These are phyloP conservation scores for Centruroides vittatus DNA, from an alignment of 1,140 invertebrate species.

Conservation along the genomic window DNA sequence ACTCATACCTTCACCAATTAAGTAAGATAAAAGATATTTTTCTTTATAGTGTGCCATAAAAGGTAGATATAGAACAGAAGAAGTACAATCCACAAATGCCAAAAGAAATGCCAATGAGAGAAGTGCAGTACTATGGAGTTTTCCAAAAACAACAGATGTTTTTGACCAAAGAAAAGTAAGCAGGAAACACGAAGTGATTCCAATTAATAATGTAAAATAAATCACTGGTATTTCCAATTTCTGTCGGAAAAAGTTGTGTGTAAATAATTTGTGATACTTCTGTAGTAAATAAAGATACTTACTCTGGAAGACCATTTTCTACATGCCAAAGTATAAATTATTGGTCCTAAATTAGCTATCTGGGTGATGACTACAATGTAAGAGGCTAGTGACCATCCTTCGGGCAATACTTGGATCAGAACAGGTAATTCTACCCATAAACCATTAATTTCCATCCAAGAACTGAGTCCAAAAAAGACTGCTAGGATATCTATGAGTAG, in stretches of 20 bases:
- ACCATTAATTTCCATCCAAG: constrained; percentile 81
- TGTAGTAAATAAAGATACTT: no score
- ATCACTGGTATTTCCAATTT: constrained; percentile 44
- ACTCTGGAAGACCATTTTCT: no score
- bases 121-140: constrained; percentile 51
- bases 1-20: constrained; percentile 65
- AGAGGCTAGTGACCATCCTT: constrained; percentile 74
- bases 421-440: constrained; percentile 79
- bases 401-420: constrained; percentile 61
- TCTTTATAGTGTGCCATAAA: constrained; percentile 66
- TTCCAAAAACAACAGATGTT: constrained; percentile 41
- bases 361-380: constrained; percentile 66
- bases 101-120: constrained; percentile 61
- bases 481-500: constrained; percentile 43
- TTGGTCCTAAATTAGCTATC: constrained; percentile 72
- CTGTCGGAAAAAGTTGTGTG: neutral
- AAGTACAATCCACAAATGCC: constrained; percentile 78
- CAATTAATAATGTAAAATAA: constrained; percentile 47
- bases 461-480: constrained; percentile 64
- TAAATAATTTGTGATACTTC: neutral
- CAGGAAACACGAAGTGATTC: constrained; percentile 45
- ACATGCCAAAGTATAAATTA: constrained; percentile 40
- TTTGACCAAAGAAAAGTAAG: constrained; percentile 57
- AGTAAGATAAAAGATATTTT: constrained; percentile 50
- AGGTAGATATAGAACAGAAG: constrained; percentile 78